These are phyloP conservation scores for Serranus cabrilla DNA, from an alignment of 2,797 vertebrate species.

Conservation along the genomic window DNA sequence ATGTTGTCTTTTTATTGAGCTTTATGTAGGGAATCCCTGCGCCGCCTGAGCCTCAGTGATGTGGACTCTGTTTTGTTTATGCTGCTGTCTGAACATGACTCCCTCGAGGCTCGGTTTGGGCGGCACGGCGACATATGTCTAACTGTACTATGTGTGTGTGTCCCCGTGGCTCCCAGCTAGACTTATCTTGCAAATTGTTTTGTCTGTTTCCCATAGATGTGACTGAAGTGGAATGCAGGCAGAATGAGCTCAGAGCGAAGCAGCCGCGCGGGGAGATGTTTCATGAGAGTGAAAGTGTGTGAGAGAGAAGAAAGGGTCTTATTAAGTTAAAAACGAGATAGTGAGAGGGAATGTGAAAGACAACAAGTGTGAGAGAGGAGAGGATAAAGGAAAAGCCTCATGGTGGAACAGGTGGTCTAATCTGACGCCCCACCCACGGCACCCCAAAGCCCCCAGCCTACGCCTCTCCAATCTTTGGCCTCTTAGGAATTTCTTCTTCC, in stretches of 20 bases:
- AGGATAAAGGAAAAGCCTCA: slow-evolving; percentile 65
- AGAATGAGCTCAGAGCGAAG: slow-evolving; percentile 67
- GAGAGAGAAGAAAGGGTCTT: slow-evolving; percentile 46
- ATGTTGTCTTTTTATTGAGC: not conserved
- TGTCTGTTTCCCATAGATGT: slow-evolving; percentile 82
- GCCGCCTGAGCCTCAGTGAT: slow-evolving; percentile 29
- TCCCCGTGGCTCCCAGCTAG: slow-evolving; percentile 50
- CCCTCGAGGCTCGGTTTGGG: slow-evolving; percentile 52
- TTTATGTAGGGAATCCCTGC: slow-evolving; percentile 40
- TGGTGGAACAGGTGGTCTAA: slow-evolving; percentile 84
- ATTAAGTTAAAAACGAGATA: slow-evolving; percentile 65
- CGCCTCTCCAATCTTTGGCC: slow-evolving; percentile 57
- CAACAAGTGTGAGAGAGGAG: slow-evolving; percentile 57
- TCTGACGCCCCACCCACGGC: slow-evolving; percentile 67
- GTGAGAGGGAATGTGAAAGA: slow-evolving; percentile 67
- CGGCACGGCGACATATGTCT: slow-evolving; percentile 51
- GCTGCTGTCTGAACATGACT: slow-evolving; percentile 57
- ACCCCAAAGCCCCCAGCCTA: slow-evolving; percentile 41
- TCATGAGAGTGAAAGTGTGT: slow-evolving; percentile 63
- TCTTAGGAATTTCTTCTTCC: slow-evolving; percentile 70
- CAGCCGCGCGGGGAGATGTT: slow-evolving; percentile 48
- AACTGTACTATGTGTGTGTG: slow-evolving; percentile 31
- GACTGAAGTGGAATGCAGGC: slow-evolving; percentile 77
- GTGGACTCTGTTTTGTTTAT: slow-evolving; percentile 58
- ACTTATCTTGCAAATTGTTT: slow-evolving; percentile 74